Evolutionary conservation across 2,888 invertebrate species (phyloP), one percentile per base, ranked within the genome.

Genomic region (Disparrhopalites patrizii): DNA sequence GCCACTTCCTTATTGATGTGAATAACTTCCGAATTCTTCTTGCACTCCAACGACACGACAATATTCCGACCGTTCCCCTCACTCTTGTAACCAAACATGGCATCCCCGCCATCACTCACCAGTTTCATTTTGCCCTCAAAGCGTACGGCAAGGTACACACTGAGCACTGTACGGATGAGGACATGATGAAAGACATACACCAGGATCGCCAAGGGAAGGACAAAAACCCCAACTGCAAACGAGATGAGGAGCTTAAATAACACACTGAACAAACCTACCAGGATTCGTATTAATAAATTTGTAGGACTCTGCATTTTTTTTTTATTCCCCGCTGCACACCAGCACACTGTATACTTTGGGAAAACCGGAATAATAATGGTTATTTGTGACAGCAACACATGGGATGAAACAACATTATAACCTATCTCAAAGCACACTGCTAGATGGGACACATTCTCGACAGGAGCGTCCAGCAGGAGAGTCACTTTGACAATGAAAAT

Each of bases 1-100:
- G 47, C 23, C 23, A 23, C 23, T 2, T 47, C 47, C n/a, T 47
- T 18, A 20, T 25, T 3, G 13, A 4, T 40, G 7, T 47, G 47
- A 20, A 5, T 15, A 43, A n/a, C 20, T 20, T 4, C 20, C n/a
- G 8, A 4, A 47, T 3, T 20, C 25, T 23, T 23, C 23, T 23
- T 23, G 18, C 54, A 54, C 20, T 60, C 31, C 15, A 64, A 18
- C 20, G 64, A 47, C 43, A 64, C 47, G 3, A 64, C 23, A 43
- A 64, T 64, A 33, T 64, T 64, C 18, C 64, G 30, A 20, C 47
- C 50, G 25, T 64, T 64, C 4, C 64, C 64, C 3, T 47, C 33
- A 50, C 56, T 47, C 23, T 30, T 56, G 36, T 50, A 64, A 7
- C 64, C 64, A 64, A 64, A 64, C 64, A 64, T 64, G 25, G 64